A percentile compares a stretch with the other conserved stretches of the same genome.
Conservation (phyloP, 2,113 vertebrate species). For the Aythya baeri region DNA sequence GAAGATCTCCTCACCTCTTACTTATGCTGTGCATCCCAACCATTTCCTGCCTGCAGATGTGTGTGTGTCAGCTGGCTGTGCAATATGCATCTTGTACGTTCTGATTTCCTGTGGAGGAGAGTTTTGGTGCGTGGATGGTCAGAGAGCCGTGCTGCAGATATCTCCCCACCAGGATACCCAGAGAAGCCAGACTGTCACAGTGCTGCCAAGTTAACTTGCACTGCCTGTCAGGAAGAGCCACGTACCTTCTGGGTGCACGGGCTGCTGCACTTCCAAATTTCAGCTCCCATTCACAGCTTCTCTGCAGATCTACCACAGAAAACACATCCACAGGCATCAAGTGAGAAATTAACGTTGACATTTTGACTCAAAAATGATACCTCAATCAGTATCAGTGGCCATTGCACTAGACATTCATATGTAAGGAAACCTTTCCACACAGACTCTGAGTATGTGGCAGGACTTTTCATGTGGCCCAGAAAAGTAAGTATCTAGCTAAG, state of each 20-base stretch:
- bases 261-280: neutral
- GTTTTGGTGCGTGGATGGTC: neutral
- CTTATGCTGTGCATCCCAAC: neutral
- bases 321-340: neutral
- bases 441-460: fast-evolving
- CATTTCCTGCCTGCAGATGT: neutral
- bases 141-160: fast-evolving
- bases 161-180: neutral
- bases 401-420: fast-evolving
- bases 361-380: neutral
- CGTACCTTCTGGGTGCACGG: no score
- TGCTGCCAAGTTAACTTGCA: fast-evolving
- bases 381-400: neutral
- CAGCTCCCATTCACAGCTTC: neutral
- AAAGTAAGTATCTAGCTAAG: neutral
- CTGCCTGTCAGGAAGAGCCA: fast-evolving
- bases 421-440: neutral
- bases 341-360: neutral
- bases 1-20: neutral
- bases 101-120: neutral
- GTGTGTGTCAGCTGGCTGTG: neutral
- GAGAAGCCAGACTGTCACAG: neutral
- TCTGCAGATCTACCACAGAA: neutral
- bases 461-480: neutral
- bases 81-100: neutral